Evolutionary conservation across 2,888 invertebrate genomes (phyloP).

Genomic region (Villa cingulata): DNA sequence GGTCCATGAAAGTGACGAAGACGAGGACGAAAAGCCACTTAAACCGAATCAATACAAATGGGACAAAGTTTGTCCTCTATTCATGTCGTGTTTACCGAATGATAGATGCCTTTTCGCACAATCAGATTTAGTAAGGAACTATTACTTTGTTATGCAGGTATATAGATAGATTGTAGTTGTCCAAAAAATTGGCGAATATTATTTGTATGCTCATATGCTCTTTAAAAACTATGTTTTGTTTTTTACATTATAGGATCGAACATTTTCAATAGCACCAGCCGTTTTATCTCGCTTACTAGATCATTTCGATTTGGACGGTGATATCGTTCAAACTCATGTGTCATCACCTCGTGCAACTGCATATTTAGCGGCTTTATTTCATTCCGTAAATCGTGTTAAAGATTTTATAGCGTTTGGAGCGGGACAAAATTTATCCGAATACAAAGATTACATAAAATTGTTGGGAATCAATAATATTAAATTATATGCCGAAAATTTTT

Average conservation of each 20-base stretch:
- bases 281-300: conserved; percentile 56
- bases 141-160: conserved; percentile 46
- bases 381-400: conserved; percentile 44
- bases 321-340: conserved; percentile 65
- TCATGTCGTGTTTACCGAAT: conserved; percentile 41
- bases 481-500: conserved; percentile 39
- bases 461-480: conserved; percentile 50
- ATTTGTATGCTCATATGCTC: background rate
- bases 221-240: background rate
- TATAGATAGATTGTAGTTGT: background rate
- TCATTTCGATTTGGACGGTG: conserved; percentile 48
- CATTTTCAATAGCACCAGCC: conserved; percentile 68
- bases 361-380: conserved; percentile 55
- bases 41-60: conserved; percentile 28
- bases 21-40: conserved; percentile 15
- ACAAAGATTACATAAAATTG: conserved; percentile 51
- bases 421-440: conserved; percentile 41
- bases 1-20: conserved; percentile 15
- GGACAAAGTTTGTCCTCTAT: conserved; percentile 40
- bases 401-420: conserved; percentile 48
- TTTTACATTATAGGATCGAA: conserved; percentile 47
- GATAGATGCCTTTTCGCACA: conserved; percentile 42
- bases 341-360: conserved; percentile 67
- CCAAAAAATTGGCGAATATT: background rate
- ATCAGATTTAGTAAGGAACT: conserved; percentile 41